Evolutionary conservation across 2,113 vertebrate genomes (phyloP).

Genomic region (Willisornis vidua): DNA sequence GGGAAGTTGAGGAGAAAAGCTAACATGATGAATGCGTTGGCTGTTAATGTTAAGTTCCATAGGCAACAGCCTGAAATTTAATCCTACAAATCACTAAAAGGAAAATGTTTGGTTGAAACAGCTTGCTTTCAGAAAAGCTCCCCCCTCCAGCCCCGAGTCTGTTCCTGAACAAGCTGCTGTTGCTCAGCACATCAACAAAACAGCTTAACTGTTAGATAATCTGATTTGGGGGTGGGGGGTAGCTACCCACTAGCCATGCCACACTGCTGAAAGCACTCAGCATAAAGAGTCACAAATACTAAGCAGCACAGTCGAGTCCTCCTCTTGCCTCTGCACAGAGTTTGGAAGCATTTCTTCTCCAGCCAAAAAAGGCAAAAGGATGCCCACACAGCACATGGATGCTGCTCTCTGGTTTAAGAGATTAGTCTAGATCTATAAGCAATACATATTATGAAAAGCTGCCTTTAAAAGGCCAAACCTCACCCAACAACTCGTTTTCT

Average conservation of each 20-base stretch:
- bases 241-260: neutral
- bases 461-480: neutral
- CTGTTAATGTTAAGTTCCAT: neutral
- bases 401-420: neutral
- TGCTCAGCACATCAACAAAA: slow-evolving; percentile 8
- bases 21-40: neutral
- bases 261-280: slow-evolving; percentile 15
- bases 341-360: neutral
- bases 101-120: slow-evolving; percentile 29
- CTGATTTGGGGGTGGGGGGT: neutral
- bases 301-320: neutral
- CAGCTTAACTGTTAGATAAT: slow-evolving; percentile 61
- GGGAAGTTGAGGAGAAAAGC: neutral
- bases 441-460: neutral
- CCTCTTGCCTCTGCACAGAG: neutral
- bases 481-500: neutral
- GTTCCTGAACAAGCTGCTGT: slow-evolving; percentile 27
- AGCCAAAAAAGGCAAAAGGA: slow-evolving; percentile 9
- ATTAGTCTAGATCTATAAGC: neutral
- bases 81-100: slow-evolving; percentile 9
- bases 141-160: neutral
- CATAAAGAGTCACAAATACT: neutral
- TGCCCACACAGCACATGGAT: neutral
- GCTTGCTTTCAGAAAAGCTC: neutral
- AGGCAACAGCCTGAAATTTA: slow-evolving; percentile 40